A percentile compares a stretch with the other conserved stretches of the same genome.
Evolutionary conservation across 2,113 vertebrate species (phyloP).

Genomic region (Furnarius figulus): DNA sequence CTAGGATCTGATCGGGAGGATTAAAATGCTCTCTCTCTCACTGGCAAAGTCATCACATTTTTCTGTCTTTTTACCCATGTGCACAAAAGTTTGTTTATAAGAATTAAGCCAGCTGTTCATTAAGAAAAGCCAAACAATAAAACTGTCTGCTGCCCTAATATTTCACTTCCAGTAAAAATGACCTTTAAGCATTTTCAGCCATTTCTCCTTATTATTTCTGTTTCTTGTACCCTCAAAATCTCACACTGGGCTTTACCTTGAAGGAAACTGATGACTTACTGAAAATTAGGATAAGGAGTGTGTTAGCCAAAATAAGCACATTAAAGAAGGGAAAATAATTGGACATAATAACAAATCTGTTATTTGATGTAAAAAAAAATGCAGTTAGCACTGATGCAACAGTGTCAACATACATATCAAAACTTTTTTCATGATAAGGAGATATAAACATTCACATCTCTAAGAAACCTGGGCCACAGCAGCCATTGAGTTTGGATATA

Average conservation of each 20-base stretch:
- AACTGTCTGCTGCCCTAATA: not conserved
- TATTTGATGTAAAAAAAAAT: not conserved
- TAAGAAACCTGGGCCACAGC: not conserved
- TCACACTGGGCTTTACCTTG: not conserved
- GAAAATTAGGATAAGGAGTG: not conserved
- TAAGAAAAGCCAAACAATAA: not conserved
- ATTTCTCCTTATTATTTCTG: not conserved
- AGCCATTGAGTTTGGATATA: rapidly evolving
- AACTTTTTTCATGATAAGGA: not conserved
- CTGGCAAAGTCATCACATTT: not conserved
- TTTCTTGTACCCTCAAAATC: not conserved
- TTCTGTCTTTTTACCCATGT: not conserved
- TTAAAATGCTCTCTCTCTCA: not conserved
- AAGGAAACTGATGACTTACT: not conserved
- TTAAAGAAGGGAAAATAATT: not conserved
- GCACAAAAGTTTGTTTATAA: not conserved
- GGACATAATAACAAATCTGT: not conserved
- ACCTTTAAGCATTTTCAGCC: not conserved
- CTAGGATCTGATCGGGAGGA: not conserved
- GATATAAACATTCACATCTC: not conserved
- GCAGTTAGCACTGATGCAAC: not conserved
- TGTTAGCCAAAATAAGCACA: not conserved
- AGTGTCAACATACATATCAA: not conserved
- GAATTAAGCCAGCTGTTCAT: not conserved
- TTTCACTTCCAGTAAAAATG: not conserved